These are phyloP conservation scores for Trematomus loennbergii DNA, from an alignment of 2,113 vertebrate genomes.

Conservation along the genomic window DNA sequence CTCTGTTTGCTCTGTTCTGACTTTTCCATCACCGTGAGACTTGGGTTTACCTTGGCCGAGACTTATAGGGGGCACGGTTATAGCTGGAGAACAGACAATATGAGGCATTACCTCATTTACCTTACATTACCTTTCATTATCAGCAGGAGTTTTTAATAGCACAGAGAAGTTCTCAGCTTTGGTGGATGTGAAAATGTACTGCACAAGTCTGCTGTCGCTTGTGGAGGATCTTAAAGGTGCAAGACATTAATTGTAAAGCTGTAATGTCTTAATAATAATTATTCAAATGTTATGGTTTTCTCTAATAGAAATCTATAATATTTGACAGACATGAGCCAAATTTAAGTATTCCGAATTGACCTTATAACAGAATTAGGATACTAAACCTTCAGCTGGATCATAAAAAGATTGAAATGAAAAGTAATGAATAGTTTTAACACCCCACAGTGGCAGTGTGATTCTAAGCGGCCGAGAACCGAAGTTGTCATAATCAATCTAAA, in stretches of 20 bases:
- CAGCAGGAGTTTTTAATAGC: conserved; percentile 28
- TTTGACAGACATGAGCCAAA: conserved; percentile 3
- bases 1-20: conserved; percentile 44
- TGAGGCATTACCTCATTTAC: conserved; percentile 56
- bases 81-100: conserved; percentile 36
- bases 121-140: conserved; percentile 41
- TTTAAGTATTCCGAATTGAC: conserved; percentile 11
- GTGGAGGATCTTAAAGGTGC: not conserved
- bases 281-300: not conserved
- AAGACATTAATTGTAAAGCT: not conserved
- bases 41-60: conserved; percentile 50
- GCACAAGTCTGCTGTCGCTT: not conserved
- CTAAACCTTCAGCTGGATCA: conserved; percentile 22
- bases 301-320: not conserved
- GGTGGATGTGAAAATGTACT: not conserved
- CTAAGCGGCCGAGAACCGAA: conserved; percentile 53
- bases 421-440: conserved; percentile 52
- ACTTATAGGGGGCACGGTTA: conserved; percentile 16
- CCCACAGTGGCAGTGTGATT: conserved; percentile 34
- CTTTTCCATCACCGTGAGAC: conserved; percentile 48
- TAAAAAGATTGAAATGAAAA: conserved; percentile 48
- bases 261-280: not conserved
- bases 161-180: conserved; percentile 7
- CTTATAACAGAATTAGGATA: conserved; percentile 36
- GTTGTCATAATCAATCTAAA: conserved; percentile 74